Base-by-base conservation (phyloP, 2,888 invertebrate species). In the Atherix ibis region DNA sequence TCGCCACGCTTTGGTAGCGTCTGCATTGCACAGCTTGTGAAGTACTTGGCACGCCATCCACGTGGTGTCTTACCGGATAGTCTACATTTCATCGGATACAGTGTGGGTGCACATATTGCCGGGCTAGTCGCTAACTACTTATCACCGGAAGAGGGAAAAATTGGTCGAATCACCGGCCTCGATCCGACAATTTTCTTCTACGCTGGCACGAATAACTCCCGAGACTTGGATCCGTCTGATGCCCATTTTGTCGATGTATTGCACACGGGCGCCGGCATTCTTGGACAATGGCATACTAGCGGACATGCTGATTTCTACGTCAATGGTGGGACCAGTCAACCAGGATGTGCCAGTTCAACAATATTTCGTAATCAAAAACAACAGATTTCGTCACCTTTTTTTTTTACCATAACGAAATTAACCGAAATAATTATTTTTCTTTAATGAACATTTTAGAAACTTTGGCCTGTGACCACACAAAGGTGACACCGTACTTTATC, bases 221-320 rank as follows among this genome's bases (percentile, higher is more conserved):
- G 75, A 13, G 85, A 85, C 51, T 58, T 87, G 53, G 85, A 85
- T 58, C 67, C 74, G 32, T 69, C 75, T 1, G 85, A 87, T 49
- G 85, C 85, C 0, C 69, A 79, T 47, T 85, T 85, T 49, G 84
- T 85, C 29, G 85, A 85, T 52, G 74, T 78, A 37, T 54, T 87
- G 17, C 87, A 87, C 54, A 87, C 85, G 0, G 85, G 84, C 1
- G 85, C 87, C 0, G 87, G 87, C 0, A 82, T 87, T 43, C 65
- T 87, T 17, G 87, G 87, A 0, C 87, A 87, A 51, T 85, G 85
- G 84, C 84, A 85, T 3, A 83, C 84, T 1, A 84, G 77, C 43
- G 85, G 85, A 0, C 85, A 87, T 52, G 85, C 82, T 1, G 87
- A 87, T 55, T 87, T 84, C 56, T 87, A 85, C 56, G 80, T 87